These are phyloP conservation scores for Ia io DNA, from an alignment of 2,113 vertebrate species.

Conservation along the genomic window DNA sequence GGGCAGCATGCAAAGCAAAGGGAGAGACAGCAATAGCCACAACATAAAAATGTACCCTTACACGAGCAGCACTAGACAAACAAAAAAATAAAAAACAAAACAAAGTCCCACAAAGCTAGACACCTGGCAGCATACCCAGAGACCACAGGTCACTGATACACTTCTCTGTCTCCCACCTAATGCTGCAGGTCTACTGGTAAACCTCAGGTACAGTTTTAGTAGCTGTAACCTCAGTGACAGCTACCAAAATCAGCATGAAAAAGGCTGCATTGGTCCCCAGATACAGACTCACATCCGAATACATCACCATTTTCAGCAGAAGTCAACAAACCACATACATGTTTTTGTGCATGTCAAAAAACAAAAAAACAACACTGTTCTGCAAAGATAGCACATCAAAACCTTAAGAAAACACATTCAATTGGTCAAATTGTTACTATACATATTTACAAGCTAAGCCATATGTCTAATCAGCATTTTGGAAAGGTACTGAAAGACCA, in stretches of 20 bases:
- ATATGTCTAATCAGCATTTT: not conserved
- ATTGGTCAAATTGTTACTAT: not conserved
- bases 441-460: not conserved
- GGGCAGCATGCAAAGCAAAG: not conserved
- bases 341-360: not conserved
- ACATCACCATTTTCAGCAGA: not conserved
- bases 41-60: not conserved
- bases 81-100: not conserved
- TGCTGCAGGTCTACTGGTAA: not conserved
- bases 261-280: not conserved
- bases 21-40: not conserved
- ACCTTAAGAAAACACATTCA: not conserved
- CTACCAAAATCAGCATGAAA: not conserved
- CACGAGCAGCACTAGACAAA: not conserved
- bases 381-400: not conserved
- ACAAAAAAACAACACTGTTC: not conserved
- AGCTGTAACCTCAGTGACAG: not conserved
- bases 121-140: not conserved
- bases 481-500: not conserved
- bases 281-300: not conserved
- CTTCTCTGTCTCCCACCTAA: not conserved
- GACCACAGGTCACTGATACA: not conserved
- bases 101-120: not conserved
- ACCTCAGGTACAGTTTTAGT: not conserved
- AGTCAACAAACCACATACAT: not conserved